These are phyloP conservation scores for Protobothrops mucrosquamatus DNA, from an alignment of 2,113 vertebrate species.

Conservation along the genomic window DNA sequence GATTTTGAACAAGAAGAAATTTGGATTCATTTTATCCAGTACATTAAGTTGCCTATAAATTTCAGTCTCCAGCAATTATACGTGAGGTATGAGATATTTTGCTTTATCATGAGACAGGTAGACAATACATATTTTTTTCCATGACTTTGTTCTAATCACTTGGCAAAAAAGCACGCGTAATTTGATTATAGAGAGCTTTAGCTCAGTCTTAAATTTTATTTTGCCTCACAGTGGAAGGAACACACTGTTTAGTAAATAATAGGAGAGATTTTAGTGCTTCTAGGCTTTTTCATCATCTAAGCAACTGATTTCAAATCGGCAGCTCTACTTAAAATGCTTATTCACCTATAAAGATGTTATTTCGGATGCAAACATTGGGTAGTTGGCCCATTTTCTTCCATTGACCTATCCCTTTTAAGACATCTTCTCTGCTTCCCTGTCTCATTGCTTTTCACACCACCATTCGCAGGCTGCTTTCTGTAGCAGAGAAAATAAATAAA, in stretches of 20 bases:
- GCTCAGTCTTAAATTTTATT: conserved; percentile 32
- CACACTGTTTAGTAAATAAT: conserved; percentile 2
- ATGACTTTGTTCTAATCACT: conserved; percentile 30
- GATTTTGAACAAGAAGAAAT: conserved; percentile 4
- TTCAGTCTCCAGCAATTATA: background rate
- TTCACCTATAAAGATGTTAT: background rate
- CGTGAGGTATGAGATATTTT: background rate
- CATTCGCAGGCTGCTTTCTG: background rate
- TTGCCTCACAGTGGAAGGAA: conserved; percentile 18
- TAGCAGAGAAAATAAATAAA: background rate
- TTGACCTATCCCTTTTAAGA: background rate
- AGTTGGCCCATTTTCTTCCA: background rate
- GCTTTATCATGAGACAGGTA: background rate
- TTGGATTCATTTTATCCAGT: conserved; percentile 5
- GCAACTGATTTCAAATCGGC: background rate
- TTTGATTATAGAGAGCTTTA: conserved; percentile 31
- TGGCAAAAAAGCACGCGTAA: conserved; percentile 29
- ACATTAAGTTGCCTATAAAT: background rate
- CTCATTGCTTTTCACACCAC: background rate
- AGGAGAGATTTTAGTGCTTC: background rate
- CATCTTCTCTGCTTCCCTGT: background rate
- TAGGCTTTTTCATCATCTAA: background rate
- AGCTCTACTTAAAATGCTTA: background rate
- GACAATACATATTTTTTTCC: background rate
- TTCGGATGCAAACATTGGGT: background rate